Conservation (phyloP, 2,113 vertebrate species). For the Neodon shergylaensis region DNA sequence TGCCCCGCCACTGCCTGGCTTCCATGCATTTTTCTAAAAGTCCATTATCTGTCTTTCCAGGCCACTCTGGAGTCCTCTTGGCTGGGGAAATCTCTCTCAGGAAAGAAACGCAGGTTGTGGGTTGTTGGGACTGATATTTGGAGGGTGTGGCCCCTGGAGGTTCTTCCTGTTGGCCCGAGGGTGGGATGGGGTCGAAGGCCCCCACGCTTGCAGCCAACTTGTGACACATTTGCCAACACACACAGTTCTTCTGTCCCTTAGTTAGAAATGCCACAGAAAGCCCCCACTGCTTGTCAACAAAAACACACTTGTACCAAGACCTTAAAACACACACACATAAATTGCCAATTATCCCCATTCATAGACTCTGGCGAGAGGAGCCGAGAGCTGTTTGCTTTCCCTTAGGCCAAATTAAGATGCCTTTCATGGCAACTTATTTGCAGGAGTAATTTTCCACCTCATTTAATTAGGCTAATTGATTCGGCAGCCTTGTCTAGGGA, state of each 20-base stretch:
- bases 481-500: conserved; percentile 59
- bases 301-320: conserved; percentile 74
- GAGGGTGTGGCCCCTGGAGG: background rate
- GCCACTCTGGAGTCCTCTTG: background rate
- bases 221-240: conserved; percentile 58
- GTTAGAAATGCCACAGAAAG: conserved; percentile 72
- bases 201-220: background rate
- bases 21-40: background rate
- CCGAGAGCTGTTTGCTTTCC: conserved; percentile 73
- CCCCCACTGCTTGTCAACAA: conserved; percentile 73
- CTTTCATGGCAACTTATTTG: conserved; percentile 79
- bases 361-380: conserved; percentile 71
- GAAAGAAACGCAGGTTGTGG: background rate
- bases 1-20: too few species aligned
- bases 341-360: conserved; percentile 80
- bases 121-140: background rate
- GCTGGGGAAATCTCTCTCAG: background rate
- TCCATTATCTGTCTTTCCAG: background rate
- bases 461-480: conserved; percentile 83
- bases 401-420: conserved; percentile 78
- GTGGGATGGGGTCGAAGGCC: background rate
- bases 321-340: conserved; percentile 68
- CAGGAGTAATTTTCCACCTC: conserved; percentile 80
- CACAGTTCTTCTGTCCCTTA: conserved; percentile 65
- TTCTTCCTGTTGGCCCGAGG: background rate